A percentile compares a stretch with the other conserved stretches of the same genome.
phyloP scores from a whole-genome alignment of 2,113 vertebrate species.

The Ramphastos sulfuratus region DNA sequence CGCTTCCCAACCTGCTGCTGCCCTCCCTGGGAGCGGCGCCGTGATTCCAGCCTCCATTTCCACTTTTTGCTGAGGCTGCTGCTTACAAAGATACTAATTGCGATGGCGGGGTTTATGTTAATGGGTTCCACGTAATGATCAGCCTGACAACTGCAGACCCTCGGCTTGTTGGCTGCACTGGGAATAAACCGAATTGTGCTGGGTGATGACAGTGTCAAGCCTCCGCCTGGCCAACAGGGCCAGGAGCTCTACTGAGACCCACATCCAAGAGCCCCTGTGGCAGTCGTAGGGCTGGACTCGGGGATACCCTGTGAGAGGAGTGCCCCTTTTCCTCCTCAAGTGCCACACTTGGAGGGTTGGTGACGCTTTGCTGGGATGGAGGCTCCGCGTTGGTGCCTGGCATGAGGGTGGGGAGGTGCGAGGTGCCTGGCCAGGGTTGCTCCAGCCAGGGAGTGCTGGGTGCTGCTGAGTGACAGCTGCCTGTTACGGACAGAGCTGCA shows the following conservation, averaged over 20 bases:
- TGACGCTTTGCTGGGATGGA: not conserved
- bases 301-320: not conserved
- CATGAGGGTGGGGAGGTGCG: not conserved
- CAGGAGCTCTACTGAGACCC: rapidly evolving
- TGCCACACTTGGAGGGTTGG: not conserved
- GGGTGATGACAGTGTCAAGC: not conserved
- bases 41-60: slow-evolving; percentile 41
- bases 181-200: not conserved
- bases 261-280: not conserved
- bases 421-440: rapidly evolving
- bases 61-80: slow-evolving; percentile 58
- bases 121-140: slow-evolving; percentile 38
- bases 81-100: slow-evolving; percentile 57
- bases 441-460: not conserved
- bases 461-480: not conserved
- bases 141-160: not conserved
- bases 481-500: not conserved
- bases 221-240: not conserved
- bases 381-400: not conserved
- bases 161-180: not conserved
- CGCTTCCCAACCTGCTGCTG: slow-evolving; percentile 33
- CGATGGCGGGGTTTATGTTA: slow-evolving; percentile 54
- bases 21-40: slow-evolving; percentile 23
- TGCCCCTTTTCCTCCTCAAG: not conserved
- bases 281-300: not conserved